phyloP scores from a whole-genome alignment of 2,888 invertebrate species.

The Mesoligia furuncula region DNA sequence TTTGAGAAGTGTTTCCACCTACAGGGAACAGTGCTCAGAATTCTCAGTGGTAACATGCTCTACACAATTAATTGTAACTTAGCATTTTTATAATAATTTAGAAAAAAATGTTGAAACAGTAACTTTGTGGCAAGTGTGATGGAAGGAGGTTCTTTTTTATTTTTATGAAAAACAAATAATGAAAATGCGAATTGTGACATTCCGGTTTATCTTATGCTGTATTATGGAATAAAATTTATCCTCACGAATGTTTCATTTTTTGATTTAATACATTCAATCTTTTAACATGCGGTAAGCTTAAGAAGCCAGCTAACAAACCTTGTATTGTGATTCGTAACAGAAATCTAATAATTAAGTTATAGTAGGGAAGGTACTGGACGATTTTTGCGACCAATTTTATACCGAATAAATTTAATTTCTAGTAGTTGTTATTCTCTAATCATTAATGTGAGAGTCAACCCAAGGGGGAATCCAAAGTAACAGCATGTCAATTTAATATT shows the following conservation, averaged over 20 bases:
- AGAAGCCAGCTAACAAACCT: conserved; percentile 13
- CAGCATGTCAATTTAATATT: background rate
- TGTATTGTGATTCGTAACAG: background rate
- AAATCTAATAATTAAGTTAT: background rate
- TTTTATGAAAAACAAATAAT: conserved; percentile 87
- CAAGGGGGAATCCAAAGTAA: background rate
- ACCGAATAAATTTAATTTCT: background rate
- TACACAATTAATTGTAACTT: conserved; percentile 90
- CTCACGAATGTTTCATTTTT: conserved; percentile 87
- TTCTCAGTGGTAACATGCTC: conserved; percentile 87
- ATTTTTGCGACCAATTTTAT: background rate
- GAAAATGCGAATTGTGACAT: conserved; percentile 89
- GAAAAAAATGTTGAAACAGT: conserved; percentile 88
- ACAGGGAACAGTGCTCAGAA: conserved; percentile 84
- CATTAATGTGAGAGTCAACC: background rate
- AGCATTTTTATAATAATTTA: conserved; percentile 91
- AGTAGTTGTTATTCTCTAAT: background rate
- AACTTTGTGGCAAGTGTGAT: conserved; percentile 85
- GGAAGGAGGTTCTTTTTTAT: conserved; percentile 85
- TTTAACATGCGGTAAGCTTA: conserved; percentile 26
- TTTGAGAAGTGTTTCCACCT: conserved; percentile 83
- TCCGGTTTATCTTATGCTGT: conserved; percentile 91
- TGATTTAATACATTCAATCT: conserved; percentile 57
- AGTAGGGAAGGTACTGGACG: background rate
- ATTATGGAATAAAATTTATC: conserved; percentile 90